A percentile compares a stretch with the other conserved stretches of the same genome.
phyloP scores from a whole-genome alignment of 2,113 vertebrate species.

The Cyrtonyx montezumae region DNA sequence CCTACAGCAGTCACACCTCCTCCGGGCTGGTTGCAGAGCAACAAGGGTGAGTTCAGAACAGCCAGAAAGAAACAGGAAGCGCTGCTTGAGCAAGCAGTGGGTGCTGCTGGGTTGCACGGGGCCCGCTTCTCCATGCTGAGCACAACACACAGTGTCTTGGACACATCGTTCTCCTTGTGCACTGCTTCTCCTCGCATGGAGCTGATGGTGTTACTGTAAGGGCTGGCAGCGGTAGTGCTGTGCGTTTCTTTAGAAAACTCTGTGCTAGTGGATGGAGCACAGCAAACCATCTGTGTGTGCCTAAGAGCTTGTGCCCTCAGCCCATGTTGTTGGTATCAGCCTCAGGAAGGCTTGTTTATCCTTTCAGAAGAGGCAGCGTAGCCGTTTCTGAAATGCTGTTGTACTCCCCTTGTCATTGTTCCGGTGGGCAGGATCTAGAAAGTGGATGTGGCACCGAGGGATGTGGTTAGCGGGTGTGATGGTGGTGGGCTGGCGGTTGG shows the following conservation, averaged over 20 bases:
- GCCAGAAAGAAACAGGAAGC: neutral
- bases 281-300: too few relatives aligned
- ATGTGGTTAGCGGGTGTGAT: too few relatives aligned
- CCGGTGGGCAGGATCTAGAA: too few relatives aligned
- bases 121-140: neutral
- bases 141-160: neutral
- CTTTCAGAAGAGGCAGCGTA: neutral
- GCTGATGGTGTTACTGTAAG: neutral
- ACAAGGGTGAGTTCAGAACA: fast-evolving
- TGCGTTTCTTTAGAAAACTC: too few relatives aligned
- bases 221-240: fast-evolving
- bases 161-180: fast-evolving
- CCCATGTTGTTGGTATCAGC: fast-evolving
- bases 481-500: too few relatives aligned
- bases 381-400: neutral
- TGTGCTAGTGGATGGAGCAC: fast-evolving
- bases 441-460: too few relatives aligned
- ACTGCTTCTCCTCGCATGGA: neutral
- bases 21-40: fast-evolving
- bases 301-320: neutral
- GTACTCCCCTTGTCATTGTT: neutral
- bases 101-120: fast-evolving
- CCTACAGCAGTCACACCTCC: fast-evolving
- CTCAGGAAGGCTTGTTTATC: fast-evolving
- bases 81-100: neutral